Base-by-base conservation (phyloP, 1,140 invertebrate species). In the Dreissena rostriformis region DNA sequence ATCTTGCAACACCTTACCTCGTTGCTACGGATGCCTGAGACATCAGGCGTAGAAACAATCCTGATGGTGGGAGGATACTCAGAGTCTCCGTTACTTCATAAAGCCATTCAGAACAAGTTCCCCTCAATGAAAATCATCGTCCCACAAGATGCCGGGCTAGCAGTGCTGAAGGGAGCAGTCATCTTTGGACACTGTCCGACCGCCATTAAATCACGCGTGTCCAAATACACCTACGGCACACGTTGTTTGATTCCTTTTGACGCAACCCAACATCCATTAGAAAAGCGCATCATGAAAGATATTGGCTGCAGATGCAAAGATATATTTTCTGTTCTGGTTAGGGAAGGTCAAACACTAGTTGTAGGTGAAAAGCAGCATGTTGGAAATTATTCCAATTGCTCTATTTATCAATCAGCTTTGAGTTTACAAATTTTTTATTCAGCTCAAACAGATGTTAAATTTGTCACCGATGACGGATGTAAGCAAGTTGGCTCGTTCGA, bases 91-190 rank as follows among this genome's bases (percentile, higher is more conserved):
- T 39, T 74, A 15, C 71, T 74, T 19, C 70, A 74, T n/a, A 39
- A 82, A 19, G 49, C 6, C 11, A 53, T 82, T 28, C 49, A 19
- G 39, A 66, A 53, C n/a, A 29, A 14, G 10, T 65, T 82, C 24
- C 70, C 29, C 0, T 17, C 51, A 1, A 65, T n/a, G 17, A 51
- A n/a, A 11, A 28, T 83, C 49, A 61, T 83, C 6, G 61, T 83
- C 8, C 81, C 81, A 57, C 24, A 19, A 22, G 73, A 83, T 12
- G 22, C 81, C 15, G 66, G 81, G 7, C 73, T 83, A 26, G 73
- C 81, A 7, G 73, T 83, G 6, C 53, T 83, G 22, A 83, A 83
- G 24, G 81, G 81, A 52, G 81, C 81, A 15, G 81, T 83, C 12
- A 83, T 83, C 19, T 68, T 55, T 57, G 81, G 81, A 22, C 73